A percentile compares a stretch with the other conserved stretches of the same genome.
These are phyloP conservation scores for Pyrgilauda ruficollis DNA, from an alignment of 2,113 vertebrate genomes.

Conservation along the genomic window DNA sequence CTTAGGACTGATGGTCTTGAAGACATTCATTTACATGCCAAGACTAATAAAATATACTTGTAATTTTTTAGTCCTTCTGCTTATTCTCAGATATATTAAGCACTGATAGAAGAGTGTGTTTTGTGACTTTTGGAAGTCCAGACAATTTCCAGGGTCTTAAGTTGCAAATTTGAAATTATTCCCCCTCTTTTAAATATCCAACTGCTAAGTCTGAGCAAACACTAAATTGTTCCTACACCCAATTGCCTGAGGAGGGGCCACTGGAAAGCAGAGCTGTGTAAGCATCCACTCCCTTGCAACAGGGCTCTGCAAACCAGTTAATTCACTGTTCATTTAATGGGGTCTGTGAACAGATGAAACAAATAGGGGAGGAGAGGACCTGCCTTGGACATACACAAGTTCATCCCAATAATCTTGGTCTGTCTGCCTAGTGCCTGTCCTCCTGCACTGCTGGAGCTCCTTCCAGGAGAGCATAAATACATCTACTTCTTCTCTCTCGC, in stretches of 20 bases:
- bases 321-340: background rate
- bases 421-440: background rate
- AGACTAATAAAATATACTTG: background rate
- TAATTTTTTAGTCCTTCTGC: background rate
- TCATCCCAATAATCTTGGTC: background rate
- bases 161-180: background rate
- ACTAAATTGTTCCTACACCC: background rate
- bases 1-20: background rate
- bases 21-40: background rate
- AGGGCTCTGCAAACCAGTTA: background rate
- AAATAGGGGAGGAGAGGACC: background rate
- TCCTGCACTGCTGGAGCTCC: accelerated
- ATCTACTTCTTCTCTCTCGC: background rate
- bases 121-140: background rate
- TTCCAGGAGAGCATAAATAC: background rate
- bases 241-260: accelerated
- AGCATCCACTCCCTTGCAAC: background rate
- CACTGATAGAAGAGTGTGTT: accelerated
- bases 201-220: background rate
- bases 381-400: background rate
- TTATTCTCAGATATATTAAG: background rate
- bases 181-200: background rate
- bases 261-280: background rate
- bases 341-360: background rate
- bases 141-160: accelerated